Evolutionary conservation across 2,113 vertebrate species (phyloP).

Genomic region (Anguilla japonica): DNA sequence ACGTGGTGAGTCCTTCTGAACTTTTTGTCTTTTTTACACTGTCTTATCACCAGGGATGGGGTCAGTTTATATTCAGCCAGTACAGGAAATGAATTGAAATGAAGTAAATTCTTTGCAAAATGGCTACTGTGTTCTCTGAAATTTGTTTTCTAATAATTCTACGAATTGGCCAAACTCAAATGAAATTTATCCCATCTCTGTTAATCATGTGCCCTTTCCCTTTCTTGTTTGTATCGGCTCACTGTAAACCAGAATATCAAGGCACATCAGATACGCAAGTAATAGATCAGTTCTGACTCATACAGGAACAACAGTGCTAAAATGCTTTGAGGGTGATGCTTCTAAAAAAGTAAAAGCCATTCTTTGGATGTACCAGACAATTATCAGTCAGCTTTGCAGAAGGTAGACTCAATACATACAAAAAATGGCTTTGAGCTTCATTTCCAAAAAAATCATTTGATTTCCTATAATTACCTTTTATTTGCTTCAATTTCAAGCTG

Average conservation of each 20-base stretch:
- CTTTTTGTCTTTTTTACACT: background rate
- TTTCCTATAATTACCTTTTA: background rate
- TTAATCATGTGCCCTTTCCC: background rate
- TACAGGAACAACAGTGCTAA: background rate
- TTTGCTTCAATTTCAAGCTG: background rate
- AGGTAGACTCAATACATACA: background rate
- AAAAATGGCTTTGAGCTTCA: background rate
- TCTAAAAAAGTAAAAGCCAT: background rate
- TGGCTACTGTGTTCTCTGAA: background rate
- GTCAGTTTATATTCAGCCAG: too few relatives aligned
- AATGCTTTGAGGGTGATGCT: background rate
- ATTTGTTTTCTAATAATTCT: background rate
- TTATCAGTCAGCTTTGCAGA: background rate
- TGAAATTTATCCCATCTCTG: background rate
- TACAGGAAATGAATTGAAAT: background rate
- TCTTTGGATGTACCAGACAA: background rate
- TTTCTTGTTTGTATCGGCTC: background rate
- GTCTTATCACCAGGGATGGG: background rate
- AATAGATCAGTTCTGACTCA: background rate
- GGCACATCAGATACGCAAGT: background rate
- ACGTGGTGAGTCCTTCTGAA: constrained; percentile 73
- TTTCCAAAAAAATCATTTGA: background rate
- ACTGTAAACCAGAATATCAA: background rate
- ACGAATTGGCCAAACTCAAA: background rate
- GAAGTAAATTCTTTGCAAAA: background rate